Conservation (phyloP, 2,113 vertebrate genomes). For the Melanotaenia duboulayi region DNA sequence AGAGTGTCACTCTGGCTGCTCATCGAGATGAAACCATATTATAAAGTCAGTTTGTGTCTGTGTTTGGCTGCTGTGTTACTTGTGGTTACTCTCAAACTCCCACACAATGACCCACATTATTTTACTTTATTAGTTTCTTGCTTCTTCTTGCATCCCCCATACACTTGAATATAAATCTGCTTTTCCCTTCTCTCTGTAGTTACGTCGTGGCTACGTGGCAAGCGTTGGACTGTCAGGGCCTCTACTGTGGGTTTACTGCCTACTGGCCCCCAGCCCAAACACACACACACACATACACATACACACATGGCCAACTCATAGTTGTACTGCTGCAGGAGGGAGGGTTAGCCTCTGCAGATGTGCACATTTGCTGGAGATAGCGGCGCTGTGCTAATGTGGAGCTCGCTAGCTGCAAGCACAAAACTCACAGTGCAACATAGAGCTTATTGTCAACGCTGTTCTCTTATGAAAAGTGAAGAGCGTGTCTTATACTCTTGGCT, state of each 20-base stretch:
- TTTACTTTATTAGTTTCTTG: constrained; percentile 13
- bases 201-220: constrained; percentile 74
- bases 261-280: constrained; percentile 70
- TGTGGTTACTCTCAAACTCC: constrained; percentile 37
- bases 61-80: constrained; percentile 18
- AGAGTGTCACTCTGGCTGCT: not conserved
- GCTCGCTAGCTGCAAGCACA: constrained; percentile 56
- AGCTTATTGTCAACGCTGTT: constrained; percentile 42
- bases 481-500: constrained; percentile 41
- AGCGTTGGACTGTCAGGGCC: constrained; percentile 64
- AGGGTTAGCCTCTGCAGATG: constrained; percentile 68
- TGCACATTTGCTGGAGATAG: constrained; percentile 66
- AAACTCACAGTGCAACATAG: constrained; percentile 37
- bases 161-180: constrained; percentile 1
- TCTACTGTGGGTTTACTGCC: constrained; percentile 76
- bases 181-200: constrained; percentile 18
- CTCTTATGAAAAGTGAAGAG: constrained; percentile 28
- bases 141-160: not conserved
- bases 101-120: constrained; percentile 38
- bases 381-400: constrained; percentile 31
- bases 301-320: constrained; percentile 49
- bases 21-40: constrained; percentile 42
- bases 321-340: constrained; percentile 68
- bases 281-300: constrained; percentile 44
- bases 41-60: constrained; percentile 46